phyloP scores from a whole-genome alignment of 2,888 invertebrate species.

The Hydropsyche betteni region DNA sequence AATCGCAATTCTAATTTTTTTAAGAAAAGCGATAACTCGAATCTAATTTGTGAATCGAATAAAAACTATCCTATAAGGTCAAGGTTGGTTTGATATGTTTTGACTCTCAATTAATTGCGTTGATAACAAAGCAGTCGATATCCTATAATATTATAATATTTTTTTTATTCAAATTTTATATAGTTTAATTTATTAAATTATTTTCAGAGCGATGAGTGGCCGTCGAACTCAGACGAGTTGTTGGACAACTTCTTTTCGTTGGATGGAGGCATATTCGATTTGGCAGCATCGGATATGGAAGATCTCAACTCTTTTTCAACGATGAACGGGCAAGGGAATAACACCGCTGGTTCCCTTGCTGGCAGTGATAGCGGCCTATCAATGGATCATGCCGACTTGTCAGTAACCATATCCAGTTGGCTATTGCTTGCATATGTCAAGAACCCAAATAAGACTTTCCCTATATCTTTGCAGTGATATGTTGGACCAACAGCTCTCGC shows the following conservation, averaged over 20 bases:
- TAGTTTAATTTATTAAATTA: conserved; percentile 23
- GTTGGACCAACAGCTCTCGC: conserved; percentile 69
- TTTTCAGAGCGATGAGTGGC: conserved; percentile 62
- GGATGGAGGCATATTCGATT: conserved; percentile 70
- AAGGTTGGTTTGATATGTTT: conserved; percentile 3
- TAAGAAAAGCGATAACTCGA: background rate
- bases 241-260: conserved; percentile 75
- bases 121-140: background rate
- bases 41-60: background rate
- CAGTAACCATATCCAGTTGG: conserved; percentile 55
- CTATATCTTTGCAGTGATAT: conserved; percentile 53
- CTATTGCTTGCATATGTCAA: background rate
- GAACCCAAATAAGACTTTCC: background rate
- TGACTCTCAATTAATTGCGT: background rate
- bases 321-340: conserved; percentile 46
- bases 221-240: conserved; percentile 69
- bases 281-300: conserved; percentile 61
- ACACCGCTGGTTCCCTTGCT: conserved; percentile 56
- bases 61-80: background rate
- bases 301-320: conserved; percentile 41
- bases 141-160: background rate
- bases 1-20: too few relatives aligned
- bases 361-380: conserved; percentile 75
- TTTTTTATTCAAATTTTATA: background rate
- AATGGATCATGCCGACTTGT: conserved; percentile 69